These are phyloP conservation scores for Hyposmocoma kahamanoa DNA, from an alignment of 1,140 invertebrate genomes.

Conservation along the genomic window DNA sequence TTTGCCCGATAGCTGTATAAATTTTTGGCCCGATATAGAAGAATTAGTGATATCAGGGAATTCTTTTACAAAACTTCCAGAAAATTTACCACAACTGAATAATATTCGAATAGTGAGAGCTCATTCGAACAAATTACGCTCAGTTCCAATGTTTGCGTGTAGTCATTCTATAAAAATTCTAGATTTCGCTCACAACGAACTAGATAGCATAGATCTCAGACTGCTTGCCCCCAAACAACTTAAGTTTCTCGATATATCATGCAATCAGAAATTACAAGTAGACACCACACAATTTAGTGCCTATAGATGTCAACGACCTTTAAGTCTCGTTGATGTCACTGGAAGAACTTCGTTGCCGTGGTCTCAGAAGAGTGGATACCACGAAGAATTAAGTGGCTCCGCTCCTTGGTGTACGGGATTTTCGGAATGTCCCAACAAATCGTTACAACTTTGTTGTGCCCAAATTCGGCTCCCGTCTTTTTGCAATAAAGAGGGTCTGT, in stretches of 20 bases:
- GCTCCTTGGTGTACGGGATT: constrained; percentile 87
- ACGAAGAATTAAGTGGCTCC: constrained; percentile 72
- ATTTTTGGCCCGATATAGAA: constrained; percentile 85
- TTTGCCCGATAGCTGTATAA: constrained; percentile 83
- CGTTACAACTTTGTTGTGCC: constrained; percentile 81
- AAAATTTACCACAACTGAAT: constrained; percentile 81
- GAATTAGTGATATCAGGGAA: constrained; percentile 90
- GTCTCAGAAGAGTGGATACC: constrained; percentile 75
- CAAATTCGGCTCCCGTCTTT: constrained; percentile 85
- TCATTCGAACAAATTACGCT: constrained; percentile 86
- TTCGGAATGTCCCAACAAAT: constrained; percentile 86
- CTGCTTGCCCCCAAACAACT: constrained; percentile 85
- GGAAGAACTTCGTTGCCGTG: constrained; percentile 82
- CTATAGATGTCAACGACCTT: constrained; percentile 83
- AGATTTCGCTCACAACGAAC: constrained; percentile 88
- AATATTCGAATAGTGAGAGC: constrained; percentile 85
- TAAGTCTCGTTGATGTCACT: constrained; percentile 88
- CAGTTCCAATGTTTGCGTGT: constrained; percentile 84
- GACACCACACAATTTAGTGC: constrained; percentile 86
- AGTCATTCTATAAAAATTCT: constrained; percentile 84
- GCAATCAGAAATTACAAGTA: constrained; percentile 85
- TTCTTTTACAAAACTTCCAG: constrained; percentile 83
- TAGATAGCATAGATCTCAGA: constrained; percentile 84
- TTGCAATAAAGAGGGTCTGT: constrained; percentile 85
- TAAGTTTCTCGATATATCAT: constrained; percentile 89